These are phyloP conservation scores for Synanceia verrucosa DNA, from an alignment of 2,797 vertebrate species.

Conservation along the genomic window DNA sequence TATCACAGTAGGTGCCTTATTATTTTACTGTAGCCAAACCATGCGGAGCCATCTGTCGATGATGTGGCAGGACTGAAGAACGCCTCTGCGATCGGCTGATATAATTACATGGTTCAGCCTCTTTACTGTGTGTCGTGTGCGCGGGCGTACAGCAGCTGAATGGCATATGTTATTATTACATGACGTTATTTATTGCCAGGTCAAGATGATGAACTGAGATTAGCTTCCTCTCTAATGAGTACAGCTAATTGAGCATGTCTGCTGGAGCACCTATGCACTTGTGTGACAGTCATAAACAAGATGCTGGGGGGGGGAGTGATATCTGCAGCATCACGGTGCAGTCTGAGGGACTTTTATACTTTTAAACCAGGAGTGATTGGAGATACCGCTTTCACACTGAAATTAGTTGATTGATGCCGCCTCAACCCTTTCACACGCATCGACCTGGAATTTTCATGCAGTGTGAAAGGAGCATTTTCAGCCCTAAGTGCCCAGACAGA, in stretches of 20 bases:
- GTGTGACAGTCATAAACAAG: constrained; percentile 30
- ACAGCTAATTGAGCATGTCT: constrained; percentile 55
- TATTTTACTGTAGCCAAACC: constrained; percentile 18
- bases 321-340: too few species aligned
- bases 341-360: too few species aligned
- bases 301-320: not conserved
- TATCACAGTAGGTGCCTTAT: constrained; percentile 1
- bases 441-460: too few species aligned
- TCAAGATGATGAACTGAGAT: constrained; percentile 47
- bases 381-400: constrained; percentile 27
- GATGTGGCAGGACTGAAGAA: constrained; percentile 4
- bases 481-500: constrained; percentile 8
- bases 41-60: constrained; percentile 24
- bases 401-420: too few species aligned
- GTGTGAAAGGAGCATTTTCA: constrained; percentile 16
- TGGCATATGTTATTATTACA: constrained; percentile 17
- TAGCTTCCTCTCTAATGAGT: constrained; percentile 45
- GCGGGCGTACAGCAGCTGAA: constrained; percentile 6
- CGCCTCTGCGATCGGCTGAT: not conserved
- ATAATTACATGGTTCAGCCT: constrained; percentile 27
- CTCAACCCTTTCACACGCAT: too few species aligned
- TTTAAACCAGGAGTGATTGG: not conserved
- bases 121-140: not conserved
- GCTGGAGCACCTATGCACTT: constrained; percentile 23
- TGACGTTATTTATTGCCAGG: constrained; percentile 36